phyloP scores from a whole-genome alignment of 2,888 invertebrate genomes.

The Tenthredo scrophulariae region DNA sequence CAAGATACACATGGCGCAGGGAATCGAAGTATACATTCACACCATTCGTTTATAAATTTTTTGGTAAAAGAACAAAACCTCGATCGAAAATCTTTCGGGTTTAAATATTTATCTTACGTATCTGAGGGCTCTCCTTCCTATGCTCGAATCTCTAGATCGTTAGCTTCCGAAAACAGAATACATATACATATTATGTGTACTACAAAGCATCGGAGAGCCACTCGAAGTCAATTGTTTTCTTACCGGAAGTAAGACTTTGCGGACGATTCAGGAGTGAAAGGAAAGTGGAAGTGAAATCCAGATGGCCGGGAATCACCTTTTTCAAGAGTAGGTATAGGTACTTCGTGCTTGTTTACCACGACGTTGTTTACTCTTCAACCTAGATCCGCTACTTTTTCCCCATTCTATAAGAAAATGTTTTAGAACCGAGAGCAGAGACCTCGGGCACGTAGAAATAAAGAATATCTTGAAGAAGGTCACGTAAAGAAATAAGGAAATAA shows the following conservation, averaged over 20 bases:
- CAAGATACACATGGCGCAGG: background rate
- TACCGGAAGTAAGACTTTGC: conserved; percentile 47
- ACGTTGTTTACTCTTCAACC: conserved; percentile 5
- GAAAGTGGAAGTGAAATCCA: conserved; percentile 51
- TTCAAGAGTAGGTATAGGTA: conserved; percentile 32
- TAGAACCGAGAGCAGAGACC: background rate
- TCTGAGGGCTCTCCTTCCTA: background rate
- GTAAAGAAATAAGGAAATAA: background rate
- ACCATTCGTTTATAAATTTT: background rate
- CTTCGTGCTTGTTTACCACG: conserved; percentile 19
- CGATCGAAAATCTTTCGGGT: background rate
- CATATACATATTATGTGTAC: background rate
- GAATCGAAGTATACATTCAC: background rate
- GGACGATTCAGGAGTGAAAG: conserved; percentile 37
- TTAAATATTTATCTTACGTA: conserved; percentile 22
- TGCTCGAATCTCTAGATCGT: background rate
- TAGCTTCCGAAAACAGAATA: background rate
- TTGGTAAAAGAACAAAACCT: background rate
- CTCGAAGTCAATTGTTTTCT: conserved; percentile 49
- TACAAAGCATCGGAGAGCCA: conserved; percentile 12
- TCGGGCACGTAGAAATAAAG: background rate
- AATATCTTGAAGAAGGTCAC: background rate
- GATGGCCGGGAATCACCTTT: conserved; percentile 45
- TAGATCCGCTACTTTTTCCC: background rate
- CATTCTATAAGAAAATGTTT: background rate